A percentile compares a stretch with the other conserved stretches of the same genome.
Conservation (phyloP, 2,797 vertebrate genomes). For the Simalia tracyae region DNA sequence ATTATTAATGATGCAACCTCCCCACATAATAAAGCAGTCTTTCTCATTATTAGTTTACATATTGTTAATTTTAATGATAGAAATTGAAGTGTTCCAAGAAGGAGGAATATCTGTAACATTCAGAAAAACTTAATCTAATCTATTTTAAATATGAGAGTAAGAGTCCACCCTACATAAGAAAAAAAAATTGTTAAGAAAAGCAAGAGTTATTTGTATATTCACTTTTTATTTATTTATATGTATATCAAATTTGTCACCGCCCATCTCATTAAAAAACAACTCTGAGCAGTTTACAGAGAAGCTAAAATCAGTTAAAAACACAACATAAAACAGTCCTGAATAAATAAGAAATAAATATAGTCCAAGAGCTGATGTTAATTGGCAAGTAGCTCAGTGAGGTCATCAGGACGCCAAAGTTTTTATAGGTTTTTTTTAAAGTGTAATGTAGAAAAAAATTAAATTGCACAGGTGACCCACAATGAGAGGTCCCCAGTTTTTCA, state of each 20-base stretch:
- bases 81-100: background rate
- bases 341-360: too few relatives aligned
- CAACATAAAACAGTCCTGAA: too few relatives aligned
- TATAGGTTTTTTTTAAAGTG: slow-evolving; percentile 5
- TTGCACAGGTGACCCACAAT: slow-evolving; percentile 27
- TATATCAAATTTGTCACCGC: too few relatives aligned
- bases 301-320: too few relatives aligned
- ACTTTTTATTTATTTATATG: background rate
- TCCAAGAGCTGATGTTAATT: too few relatives aligned
- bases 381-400: too few relatives aligned
- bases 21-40: background rate
- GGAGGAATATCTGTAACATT: background rate
- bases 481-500: background rate
- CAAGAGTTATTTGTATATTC: background rate
- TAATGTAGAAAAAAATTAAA: slow-evolving; percentile 38
- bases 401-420: too few relatives aligned
- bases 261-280: too few relatives aligned
- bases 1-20: background rate
- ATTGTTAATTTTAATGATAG: background rate
- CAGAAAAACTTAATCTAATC: background rate
- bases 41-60: background rate
- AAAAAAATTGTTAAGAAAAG: background rate
- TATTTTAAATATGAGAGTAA: background rate
- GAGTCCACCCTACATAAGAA: background rate
- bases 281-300: too few relatives aligned